Evolutionary conservation across 2,888 invertebrate genomes (phyloP), one percentile per base, ranked within the genome.

Genomic region (Tribolium freemani): DNA sequence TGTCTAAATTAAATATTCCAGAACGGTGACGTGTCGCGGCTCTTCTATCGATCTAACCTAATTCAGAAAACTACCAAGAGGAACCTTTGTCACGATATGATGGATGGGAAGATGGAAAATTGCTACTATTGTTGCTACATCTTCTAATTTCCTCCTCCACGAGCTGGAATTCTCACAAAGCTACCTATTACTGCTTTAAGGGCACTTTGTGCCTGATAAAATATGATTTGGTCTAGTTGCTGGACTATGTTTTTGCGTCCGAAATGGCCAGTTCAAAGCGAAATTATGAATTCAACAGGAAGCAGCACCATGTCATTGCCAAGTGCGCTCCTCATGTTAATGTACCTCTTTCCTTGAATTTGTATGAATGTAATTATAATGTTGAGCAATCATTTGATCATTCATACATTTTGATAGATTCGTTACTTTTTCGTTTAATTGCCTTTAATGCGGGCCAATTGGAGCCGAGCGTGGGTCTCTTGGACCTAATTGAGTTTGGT

Each of bases 271-370:
- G 11, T 63, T 26, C 30, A 50, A 16, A 44, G 44, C 44, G 11
- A 45, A 58, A 63, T 53, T 68, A 50, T 75, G 58, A 68, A 75
- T 69, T 72, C 71, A 72, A 76, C 75, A 69, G 77, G 77, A 77
- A 77, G 71, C 69, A 69, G 58, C 71, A 56, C 58, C 72, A 64
- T 69, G 74, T 74, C 77, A 74, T 74, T 74, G 76, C 73, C 73
- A 75, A 74, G 69, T 72, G 74, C 70, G 73, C 70, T 72, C 69
- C 56, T 70, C 71, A 76, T 75, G 74, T 73, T 68, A 75, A 75
- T 75, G 75, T 61, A 68, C 53, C 60, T 63, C 72, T 73, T 72
- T 76, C 72, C 70, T 76, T 71, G 72, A 73, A 73, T 69, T 73
- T 38, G 73, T 74, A 74, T 71, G 63, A 67, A 63, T 50, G 58